A percentile compares a stretch with the other conserved stretches of the same genome.
phyloP scores from a whole-genome alignment of 2,113 vertebrate genomes.

The Amblyopsis rosae region DNA sequence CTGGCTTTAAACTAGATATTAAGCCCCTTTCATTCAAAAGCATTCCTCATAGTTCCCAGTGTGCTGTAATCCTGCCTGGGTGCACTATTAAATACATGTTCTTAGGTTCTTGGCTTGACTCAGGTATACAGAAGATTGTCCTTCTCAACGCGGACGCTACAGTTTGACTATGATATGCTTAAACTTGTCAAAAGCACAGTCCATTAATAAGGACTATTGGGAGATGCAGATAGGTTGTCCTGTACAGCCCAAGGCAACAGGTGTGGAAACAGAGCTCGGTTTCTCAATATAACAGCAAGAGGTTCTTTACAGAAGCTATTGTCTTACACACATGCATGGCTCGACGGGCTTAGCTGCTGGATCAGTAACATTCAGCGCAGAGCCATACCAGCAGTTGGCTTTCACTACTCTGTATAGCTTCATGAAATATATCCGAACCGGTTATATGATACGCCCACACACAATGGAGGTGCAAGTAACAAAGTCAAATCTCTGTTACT shows the following conservation, averaged over 20 bases:
- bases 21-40: constrained; percentile 7
- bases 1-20: constrained; percentile 9
- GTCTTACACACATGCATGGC: constrained; percentile 73
- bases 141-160: constrained; percentile 41
- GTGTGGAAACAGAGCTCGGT: constrained; percentile 64
- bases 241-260: constrained; percentile 66
- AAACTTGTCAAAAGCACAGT: constrained; percentile 38
- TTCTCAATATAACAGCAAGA: constrained; percentile 61
- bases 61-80: constrained; percentile 2
- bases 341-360: constrained; percentile 65
- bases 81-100: constrained; percentile 42
- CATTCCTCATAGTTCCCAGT: neutral
- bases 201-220: constrained; percentile 36
- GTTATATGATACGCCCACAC: constrained; percentile 50
- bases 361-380: constrained; percentile 76
- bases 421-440: constrained; percentile 66
- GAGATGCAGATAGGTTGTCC: constrained; percentile 49
- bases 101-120: constrained; percentile 52
- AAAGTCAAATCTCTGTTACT: no score
- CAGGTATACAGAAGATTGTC: constrained; percentile 43
- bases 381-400: constrained; percentile 64
- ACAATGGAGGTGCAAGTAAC: constrained; percentile 51
- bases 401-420: constrained; percentile 58
- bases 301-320: constrained; percentile 77
- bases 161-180: constrained; percentile 49